A percentile compares a stretch with the other conserved stretches of the same genome.
phyloP scores from a whole-genome alignment of 2,888 invertebrate genomes.

The Campoletis raptor region DNA sequence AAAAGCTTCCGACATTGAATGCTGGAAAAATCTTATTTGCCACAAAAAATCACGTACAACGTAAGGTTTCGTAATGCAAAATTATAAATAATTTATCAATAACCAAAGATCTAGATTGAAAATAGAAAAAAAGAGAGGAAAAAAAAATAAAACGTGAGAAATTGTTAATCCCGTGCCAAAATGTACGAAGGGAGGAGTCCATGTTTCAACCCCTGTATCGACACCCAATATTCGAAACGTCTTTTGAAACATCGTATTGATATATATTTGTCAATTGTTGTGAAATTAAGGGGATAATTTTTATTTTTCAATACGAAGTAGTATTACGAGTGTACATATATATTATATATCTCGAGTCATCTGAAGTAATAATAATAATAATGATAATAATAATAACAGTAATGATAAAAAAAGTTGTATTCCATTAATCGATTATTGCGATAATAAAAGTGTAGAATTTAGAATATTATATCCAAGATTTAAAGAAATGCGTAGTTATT shows the following conservation, averaged over 20 bases:
- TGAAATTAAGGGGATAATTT: slow-evolving; percentile 62
- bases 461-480: slow-evolving; percentile 37
- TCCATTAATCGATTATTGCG: slow-evolving; percentile 52
- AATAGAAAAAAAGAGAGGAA: background rate
- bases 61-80: slow-evolving; percentile 54
- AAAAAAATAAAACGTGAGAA: slow-evolving; percentile 16
- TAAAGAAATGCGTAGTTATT: slow-evolving; percentile 30
- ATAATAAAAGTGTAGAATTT: slow-evolving; percentile 40
- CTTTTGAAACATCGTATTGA: slow-evolving; percentile 54
- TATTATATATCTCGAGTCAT: slow-evolving; percentile 59
- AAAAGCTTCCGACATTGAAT: slow-evolving; percentile 38
- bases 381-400: slow-evolving; percentile 21
- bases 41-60: slow-evolving; percentile 38
- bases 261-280: slow-evolving; percentile 63
- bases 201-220: slow-evolving; percentile 33
- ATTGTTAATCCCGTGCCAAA: slow-evolving; percentile 69
- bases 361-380: slow-evolving; percentile 35
- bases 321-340: slow-evolving; percentile 68
- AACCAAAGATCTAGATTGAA: slow-evolving; percentile 63
- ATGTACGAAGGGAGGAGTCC: slow-evolving; percentile 57
- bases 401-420: slow-evolving; percentile 55
- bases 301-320: slow-evolving; percentile 69
- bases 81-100: slow-evolving; percentile 59
- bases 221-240: slow-evolving; percentile 28
- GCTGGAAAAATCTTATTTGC: slow-evolving; percentile 15